phyloP scores from a whole-genome alignment of 2,113 vertebrate genomes.

The Lota lota region DNA sequence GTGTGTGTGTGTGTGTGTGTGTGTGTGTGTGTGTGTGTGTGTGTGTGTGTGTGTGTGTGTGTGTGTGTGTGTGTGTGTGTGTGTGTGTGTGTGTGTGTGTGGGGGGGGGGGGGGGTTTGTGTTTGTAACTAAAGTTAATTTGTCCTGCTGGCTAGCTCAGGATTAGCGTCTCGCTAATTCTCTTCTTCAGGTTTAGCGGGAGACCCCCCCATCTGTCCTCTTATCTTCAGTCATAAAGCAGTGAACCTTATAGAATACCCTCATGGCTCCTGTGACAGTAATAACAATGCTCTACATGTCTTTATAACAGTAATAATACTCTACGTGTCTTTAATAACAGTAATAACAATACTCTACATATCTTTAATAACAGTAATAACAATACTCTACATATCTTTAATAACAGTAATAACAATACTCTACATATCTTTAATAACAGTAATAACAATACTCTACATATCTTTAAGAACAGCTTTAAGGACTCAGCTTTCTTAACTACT shows the following conservation, averaged over 20 bases:
- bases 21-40: slow-evolving; percentile 3
- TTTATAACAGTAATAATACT: neutral
- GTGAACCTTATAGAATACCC: neutral
- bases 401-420: too few relatives aligned
- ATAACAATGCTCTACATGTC: too few relatives aligned
- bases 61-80: slow-evolving; percentile 4
- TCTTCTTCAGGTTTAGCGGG: slow-evolving; percentile 14
- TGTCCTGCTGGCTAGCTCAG: neutral
- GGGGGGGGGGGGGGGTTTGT: slow-evolving; percentile 4
- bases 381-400: neutral
- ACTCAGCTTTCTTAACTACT: too few relatives aligned
- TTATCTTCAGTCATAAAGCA: slow-evolving; percentile 6
- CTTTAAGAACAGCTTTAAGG: neutral
- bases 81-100: slow-evolving; percentile 4
- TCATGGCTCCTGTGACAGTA: neutral
- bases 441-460: neutral
- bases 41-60: neutral
- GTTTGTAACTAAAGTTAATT: neutral
- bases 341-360: neutral
- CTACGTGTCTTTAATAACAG: too few relatives aligned
- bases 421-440: too few relatives aligned
- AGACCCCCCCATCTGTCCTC: slow-evolving; percentile 11
- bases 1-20: slow-evolving; percentile 4
- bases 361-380: neutral
- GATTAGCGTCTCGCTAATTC: slow-evolving; percentile 14